A percentile compares a stretch with the other conserved stretches of the same genome.
phyloP scores from a whole-genome alignment of 2,888 invertebrate genomes.

The Drosophila recens region DNA sequence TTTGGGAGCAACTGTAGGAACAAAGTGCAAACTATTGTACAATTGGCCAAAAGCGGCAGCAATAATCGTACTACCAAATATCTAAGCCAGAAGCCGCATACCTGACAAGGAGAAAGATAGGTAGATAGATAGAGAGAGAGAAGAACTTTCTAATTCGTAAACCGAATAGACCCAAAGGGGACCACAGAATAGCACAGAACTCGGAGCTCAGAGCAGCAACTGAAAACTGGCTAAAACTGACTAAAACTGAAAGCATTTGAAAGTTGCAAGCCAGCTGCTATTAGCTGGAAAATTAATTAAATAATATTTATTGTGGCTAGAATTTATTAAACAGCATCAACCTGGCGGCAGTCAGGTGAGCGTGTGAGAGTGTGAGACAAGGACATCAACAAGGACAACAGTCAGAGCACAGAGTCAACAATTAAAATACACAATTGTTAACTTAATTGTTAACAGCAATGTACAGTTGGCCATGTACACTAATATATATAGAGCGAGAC shows the following conservation, averaged over 20 bases:
- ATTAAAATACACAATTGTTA: conserved; percentile 69
- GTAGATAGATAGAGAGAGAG: background rate
- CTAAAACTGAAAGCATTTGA: conserved; percentile 38
- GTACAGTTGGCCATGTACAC: background rate
- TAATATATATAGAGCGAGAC: background rate
- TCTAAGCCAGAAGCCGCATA: conserved; percentile 41
- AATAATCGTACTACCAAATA: conserved; percentile 69
- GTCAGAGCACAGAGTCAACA: conserved; percentile 26
- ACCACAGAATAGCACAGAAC: conserved; percentile 14
- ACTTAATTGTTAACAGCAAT: conserved; percentile 75
- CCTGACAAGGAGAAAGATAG: conserved; percentile 11
- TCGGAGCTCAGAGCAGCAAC: conserved; percentile 23
- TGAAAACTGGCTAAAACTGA: conserved; percentile 39
- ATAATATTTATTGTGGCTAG: conserved; percentile 68
- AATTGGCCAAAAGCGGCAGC: conserved; percentile 31
- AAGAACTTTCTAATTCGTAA: background rate
- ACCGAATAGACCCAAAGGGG: conserved; percentile 40
- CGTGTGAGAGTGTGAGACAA: conserved; percentile 10
- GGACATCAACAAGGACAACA: conserved; percentile 6
- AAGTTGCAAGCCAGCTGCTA: conserved; percentile 25
- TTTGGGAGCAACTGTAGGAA: conserved; percentile 5
- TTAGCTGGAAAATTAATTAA: conserved; percentile 68
- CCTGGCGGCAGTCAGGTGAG: conserved; percentile 9
- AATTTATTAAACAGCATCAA: conserved; percentile 59
- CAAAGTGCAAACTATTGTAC: conserved; percentile 31